Conservation (phyloP, 2,888 invertebrate genomes). For the Ametastegia equiseti region DNA sequence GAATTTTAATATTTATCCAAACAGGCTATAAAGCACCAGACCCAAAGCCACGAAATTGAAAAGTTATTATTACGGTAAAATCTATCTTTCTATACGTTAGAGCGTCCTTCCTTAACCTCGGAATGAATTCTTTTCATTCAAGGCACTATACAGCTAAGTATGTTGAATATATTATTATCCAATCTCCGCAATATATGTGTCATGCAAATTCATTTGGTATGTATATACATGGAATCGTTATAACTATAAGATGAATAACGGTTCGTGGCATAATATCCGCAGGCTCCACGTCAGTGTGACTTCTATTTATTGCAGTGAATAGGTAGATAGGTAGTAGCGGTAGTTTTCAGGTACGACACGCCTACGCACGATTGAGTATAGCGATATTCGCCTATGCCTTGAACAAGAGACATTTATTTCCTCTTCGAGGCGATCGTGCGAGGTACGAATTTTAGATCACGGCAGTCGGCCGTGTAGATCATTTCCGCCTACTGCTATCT, state of each 20-base stretch:
- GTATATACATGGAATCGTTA: too few relatives aligned
- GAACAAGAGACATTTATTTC: neutral
- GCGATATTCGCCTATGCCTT: neutral
- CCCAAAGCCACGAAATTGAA: neutral
- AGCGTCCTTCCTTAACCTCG: neutral
- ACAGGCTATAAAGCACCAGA: neutral
- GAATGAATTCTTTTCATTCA: neutral
- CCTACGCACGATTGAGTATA: neutral
- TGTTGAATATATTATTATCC: neutral
- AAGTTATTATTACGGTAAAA: neutral
- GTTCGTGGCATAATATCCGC: neutral
- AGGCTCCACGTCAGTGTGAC: neutral
- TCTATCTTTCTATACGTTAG: neutral
- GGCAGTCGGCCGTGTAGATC: neutral
- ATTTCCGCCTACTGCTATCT: constrained; percentile 12
- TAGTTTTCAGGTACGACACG: neutral
- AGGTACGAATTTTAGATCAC: neutral
- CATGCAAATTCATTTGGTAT: neutral
- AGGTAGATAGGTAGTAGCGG: neutral
- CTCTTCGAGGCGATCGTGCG: neutral
- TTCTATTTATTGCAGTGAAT: neutral
- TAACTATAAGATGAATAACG: neutral
- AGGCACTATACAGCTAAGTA: neutral
- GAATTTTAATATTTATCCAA: neutral
- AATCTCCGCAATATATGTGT: neutral